Evolutionary conservation across 2,797 vertebrate genomes (phyloP).

Genomic region (Eupleurogrammus muticus): DNA sequence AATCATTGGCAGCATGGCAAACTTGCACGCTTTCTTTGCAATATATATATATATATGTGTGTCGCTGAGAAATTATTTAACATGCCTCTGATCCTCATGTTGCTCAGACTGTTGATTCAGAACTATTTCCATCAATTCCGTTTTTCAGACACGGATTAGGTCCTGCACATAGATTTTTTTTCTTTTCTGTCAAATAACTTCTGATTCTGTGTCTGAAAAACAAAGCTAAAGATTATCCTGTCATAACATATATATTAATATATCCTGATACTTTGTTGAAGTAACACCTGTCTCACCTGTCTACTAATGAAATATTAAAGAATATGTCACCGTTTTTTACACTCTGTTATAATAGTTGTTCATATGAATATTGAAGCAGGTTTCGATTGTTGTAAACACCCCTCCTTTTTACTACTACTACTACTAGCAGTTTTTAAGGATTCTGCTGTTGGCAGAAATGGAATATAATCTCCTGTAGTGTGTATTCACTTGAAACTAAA

Average conservation of each 20-base stretch:
- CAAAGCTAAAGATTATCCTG: conserved; percentile 5
- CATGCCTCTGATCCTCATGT: conserved; percentile 33
- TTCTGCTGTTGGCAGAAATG: too few relatives aligned
- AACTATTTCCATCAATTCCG: background rate
- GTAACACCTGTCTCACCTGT: background rate
- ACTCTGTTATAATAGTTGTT: background rate
- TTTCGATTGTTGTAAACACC: background rate
- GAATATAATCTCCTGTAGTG: too few relatives aligned
- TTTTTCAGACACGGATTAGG: conserved; percentile 22
- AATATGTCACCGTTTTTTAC: background rate
- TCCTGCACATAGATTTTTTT: too few relatives aligned
- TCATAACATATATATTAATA: conserved; percentile 8
- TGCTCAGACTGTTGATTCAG: conserved; percentile 36
- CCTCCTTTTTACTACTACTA: background rate
- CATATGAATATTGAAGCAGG: background rate
- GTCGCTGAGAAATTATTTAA: conserved; percentile 20
- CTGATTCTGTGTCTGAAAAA: conserved; percentile 24
- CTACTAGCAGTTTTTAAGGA: too few relatives aligned
- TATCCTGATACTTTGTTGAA: conserved; percentile 15
- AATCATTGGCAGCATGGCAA: conserved; percentile 74
- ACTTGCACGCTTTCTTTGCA: conserved; percentile 71
- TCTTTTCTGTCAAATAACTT: too few relatives aligned
- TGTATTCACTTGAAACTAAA: too few relatives aligned
- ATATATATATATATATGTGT: conserved; percentile 11
- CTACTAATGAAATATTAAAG: conserved; percentile 4